These are phyloP conservation scores for Ochropleura leucogaster DNA, from an alignment of 2,888 invertebrate species.

Conservation along the genomic window DNA sequence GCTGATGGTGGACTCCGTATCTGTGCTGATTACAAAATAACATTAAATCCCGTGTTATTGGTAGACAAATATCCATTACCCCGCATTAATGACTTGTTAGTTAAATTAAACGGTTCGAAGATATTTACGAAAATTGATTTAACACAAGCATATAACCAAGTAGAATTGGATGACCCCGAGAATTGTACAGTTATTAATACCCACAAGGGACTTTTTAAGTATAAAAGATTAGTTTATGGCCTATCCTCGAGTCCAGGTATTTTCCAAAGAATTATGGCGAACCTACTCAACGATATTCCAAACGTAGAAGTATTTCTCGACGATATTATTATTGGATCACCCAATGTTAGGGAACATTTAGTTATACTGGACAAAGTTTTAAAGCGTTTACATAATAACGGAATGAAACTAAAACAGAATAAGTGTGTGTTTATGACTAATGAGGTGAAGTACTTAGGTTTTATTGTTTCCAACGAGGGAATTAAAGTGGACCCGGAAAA, in stretches of 20 bases:
- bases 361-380: no score
- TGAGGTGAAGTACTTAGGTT: no score
- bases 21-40: no score
- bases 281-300: background rate
- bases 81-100: background rate
- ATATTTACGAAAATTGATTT: slow-evolving; percentile 11
- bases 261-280: slow-evolving; percentile 2
- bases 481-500: slow-evolving; percentile 31
- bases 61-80: no score
- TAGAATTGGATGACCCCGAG: background rate
- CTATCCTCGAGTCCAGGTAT: background rate
- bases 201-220: slow-evolving; percentile 12
- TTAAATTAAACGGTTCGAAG: slow-evolving; percentile 7
- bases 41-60: no score
- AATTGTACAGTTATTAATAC: background rate
- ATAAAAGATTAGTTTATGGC: background rate
- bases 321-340: background rate
- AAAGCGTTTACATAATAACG: no score
- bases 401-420: no score
- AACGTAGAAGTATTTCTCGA: slow-evolving; percentile 1
- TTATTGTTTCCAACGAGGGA: slow-evolving; percentile 32
- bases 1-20: no score
- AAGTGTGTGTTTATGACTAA: no score
- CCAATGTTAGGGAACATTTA: no score
- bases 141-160: slow-evolving; percentile 4